Conservation (phyloP, 2,797 vertebrate genomes). For the Eulemur rubriventer region DNA sequence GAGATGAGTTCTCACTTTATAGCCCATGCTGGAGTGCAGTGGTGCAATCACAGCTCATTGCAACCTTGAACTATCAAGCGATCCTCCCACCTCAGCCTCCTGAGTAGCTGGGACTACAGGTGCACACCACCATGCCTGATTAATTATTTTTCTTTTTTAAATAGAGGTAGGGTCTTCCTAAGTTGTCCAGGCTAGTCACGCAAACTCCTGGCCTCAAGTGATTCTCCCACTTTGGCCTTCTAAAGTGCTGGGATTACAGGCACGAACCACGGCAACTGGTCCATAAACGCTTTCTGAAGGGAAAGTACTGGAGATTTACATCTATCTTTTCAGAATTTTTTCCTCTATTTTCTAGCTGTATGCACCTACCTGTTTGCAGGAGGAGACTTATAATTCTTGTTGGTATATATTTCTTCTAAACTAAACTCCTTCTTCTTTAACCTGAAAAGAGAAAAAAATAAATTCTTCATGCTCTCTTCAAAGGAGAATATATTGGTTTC, state of each 20-base stretch:
- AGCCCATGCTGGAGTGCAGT: too few species aligned
- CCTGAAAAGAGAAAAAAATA: constrained; percentile 83
- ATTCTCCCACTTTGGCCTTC: background rate
- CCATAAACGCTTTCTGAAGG: background rate
- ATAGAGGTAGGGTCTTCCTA: background rate
- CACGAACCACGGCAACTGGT: too few species aligned
- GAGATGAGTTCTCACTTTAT: too few species aligned
- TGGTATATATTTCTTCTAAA: constrained; percentile 98
- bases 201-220: background rate
- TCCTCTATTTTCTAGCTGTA: background rate
- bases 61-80: background rate
- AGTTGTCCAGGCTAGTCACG: background rate
- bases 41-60: too few species aligned
- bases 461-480: background rate
- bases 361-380: constrained; percentile 90
- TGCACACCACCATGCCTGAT: background rate
- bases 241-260: background rate
- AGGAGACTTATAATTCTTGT: constrained; percentile 97
- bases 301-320: background rate
- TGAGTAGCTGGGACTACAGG: background rate
- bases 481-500: background rate
- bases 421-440: constrained; percentile 98
- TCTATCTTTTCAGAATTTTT: background rate
- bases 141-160: background rate
- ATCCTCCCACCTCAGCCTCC: background rate